Evolutionary conservation across 2,113 vertebrate genomes (phyloP), one percentile per base, ranked within the genome.

Genomic region (Trinectes maculatus): DNA sequence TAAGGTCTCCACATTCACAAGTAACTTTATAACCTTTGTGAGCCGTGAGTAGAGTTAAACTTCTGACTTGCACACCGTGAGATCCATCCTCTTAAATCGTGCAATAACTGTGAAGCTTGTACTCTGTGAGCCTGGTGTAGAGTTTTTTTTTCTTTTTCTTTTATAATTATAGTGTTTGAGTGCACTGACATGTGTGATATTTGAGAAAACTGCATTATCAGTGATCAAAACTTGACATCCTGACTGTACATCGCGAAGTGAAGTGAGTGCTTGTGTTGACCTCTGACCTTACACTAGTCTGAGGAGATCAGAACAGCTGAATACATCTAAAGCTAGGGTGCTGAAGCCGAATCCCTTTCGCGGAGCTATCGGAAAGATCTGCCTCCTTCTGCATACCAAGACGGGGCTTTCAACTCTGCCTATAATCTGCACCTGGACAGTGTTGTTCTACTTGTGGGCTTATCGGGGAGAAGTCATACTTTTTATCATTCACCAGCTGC

Each of bases 311-410:
- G 83, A 88, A 86, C 82, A 82, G 81, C 39, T 33, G 81, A 88
- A 89, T 85, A 84, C 79, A 83, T 87, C 89, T 80, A 79, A 87
- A 89, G 87, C 85, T 34, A 44, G 56, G 77, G 52, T 80, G 82
- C 75, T 80, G 79, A 79, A 83, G 84, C 68, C 42, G 68, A 85
- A 85, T 85, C 79, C 80, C 66, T 74, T 79, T 77, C 74, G 62
- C 71, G 25, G 74, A 77, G 79, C 74, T 89, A 90, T 88, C 87
- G 60, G 68, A 84, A 79, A 64, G 75, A 90, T 90, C 87, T 82
- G 69, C 78, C 68, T 83, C 85, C 79, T 76, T 89, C 83, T 89
- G 88, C 91, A 92, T 91, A 83, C 89, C 89, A 90, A 90, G 85
- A 88, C 72, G 48, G 59, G 61, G 68, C 83, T 91, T 86, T 80